Percentiles rank a stretch among this genome's conserved stretches.
phyloP scores from a whole-genome alignment of 1,140 invertebrate species.

The Brachionus plicatilis region DNA sequence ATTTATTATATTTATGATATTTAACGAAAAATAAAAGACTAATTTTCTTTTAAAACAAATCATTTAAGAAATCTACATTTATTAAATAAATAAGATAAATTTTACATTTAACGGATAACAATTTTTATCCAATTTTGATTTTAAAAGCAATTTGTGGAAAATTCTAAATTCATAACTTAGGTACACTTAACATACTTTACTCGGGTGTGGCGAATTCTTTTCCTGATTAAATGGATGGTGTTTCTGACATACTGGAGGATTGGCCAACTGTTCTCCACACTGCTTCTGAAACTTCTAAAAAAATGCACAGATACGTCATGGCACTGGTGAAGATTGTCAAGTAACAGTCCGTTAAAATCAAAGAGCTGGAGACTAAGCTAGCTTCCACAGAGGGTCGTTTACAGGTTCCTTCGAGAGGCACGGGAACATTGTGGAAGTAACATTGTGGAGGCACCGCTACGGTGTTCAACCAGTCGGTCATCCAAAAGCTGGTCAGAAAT shows the following conservation, averaged over 20 bases:
- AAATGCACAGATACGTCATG: neutral
- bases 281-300: neutral
- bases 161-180: too few species aligned
- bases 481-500: neutral
- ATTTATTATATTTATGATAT: too few species aligned
- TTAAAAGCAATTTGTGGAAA: too few species aligned
- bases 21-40: too few species aligned
- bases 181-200: neutral
- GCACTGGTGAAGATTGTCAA: neutral
- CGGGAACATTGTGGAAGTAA: neutral
- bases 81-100: too few species aligned
- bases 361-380: neutral
- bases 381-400: neutral
- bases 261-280: neutral
- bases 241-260: neutral
- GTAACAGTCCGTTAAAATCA: too few species aligned
- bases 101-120: too few species aligned
- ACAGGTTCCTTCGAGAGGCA: neutral
- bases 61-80: too few species aligned
- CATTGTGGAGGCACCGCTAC: neutral
- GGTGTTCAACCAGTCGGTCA: neutral
- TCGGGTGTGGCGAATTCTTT: neutral
- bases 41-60: too few species aligned
- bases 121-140: too few species aligned
- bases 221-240: neutral